These are phyloP conservation scores for Torymus tubicola DNA, from an alignment of 2,888 invertebrate species.

Conservation along the genomic window DNA sequence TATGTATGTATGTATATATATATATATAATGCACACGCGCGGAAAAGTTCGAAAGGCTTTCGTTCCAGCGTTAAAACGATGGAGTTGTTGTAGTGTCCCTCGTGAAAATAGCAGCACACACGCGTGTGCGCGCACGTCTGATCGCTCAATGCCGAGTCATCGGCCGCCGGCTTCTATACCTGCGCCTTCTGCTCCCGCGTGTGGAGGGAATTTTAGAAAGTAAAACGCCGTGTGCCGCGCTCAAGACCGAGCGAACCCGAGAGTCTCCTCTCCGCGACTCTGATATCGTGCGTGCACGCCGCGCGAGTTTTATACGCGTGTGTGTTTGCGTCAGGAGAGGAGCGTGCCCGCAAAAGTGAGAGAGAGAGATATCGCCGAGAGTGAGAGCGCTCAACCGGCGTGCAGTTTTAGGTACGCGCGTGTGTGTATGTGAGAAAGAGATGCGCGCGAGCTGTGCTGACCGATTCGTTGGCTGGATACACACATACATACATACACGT, in stretches of 20 bases:
- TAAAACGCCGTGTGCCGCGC: slow-evolving; percentile 32
- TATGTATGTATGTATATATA: too few species aligned
- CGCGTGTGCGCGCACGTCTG: slow-evolving; percentile 62
- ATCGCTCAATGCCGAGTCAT: slow-evolving; percentile 70
- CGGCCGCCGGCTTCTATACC: slow-evolving; percentile 46
- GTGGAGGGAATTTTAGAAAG: slow-evolving; percentile 58
- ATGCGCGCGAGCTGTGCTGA: too few species aligned
- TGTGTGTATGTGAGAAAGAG: background rate
- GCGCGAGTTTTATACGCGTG: background rate
- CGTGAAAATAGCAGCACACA: slow-evolving; percentile 17
- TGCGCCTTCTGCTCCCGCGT: background rate
- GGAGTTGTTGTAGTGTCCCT: background rate
- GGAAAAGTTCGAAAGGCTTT: too few species aligned
- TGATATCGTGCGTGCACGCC: slow-evolving; percentile 30
- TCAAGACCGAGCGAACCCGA: background rate
- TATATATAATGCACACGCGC: too few species aligned
- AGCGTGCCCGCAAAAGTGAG: background rate
- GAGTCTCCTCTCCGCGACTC: slow-evolving; percentile 38
- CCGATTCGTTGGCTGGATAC: too few species aligned
- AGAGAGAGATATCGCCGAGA: background rate
- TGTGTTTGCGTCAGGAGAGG: background rate
- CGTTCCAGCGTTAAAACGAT: background rate
- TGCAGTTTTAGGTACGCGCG: background rate
- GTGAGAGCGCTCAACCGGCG: slow-evolving; percentile 2
- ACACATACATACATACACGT: too few species aligned